Evolutionary conservation across 1,140 invertebrate species (phyloP), one percentile per base, ranked within the genome.

Genomic region (Odontomachus brunneus): DNA sequence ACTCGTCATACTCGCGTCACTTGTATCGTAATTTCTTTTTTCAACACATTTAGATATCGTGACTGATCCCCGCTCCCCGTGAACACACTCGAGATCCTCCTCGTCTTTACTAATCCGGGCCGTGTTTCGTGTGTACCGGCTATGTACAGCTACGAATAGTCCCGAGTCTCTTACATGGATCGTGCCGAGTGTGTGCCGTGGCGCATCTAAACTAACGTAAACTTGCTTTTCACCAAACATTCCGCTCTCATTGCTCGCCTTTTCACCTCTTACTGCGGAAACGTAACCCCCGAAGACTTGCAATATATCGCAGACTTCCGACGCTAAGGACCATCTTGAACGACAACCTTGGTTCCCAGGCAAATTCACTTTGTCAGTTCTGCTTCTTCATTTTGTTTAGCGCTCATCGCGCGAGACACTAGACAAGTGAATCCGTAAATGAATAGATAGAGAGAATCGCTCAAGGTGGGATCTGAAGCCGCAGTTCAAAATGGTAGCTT

Each of bases 401-500:
- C n/a, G 2, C 0, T 14, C 4, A 49, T 69, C 3, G 9, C 3
- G n/a, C 12, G 7, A 44, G 19, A 26, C n/a, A 22, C 19, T 19
- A 14, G 9, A 17, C 22, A n/a, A 33, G 19, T 51, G 24, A 17
- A 49, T 17, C 0, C 2, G 24, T 49, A 38, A 4, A 62, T 66
- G 0, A 60, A 65, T 4, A 22, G 19, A 15, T 19, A 26, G 48
- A 5, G 17, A 33, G 44, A 82, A 83, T 75, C 59, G 29, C 66
- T 26, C 12, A 65, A 65, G 24, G 22, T 44, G 9, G 4, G n/a
- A 7, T 67, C 48, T 69, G 33, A 44, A 44, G 71, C 4, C 14
- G 75, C n/a, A 49, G 66, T 86, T 65, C 63, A 89, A 88, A 82
- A 75, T 91, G 85, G 81, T 90, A 84, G 74, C 78, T 73, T 33